These are phyloP conservation scores for Prunella himalayana DNA, from an alignment of 2,113 vertebrate species.

Conservation along the genomic window DNA sequence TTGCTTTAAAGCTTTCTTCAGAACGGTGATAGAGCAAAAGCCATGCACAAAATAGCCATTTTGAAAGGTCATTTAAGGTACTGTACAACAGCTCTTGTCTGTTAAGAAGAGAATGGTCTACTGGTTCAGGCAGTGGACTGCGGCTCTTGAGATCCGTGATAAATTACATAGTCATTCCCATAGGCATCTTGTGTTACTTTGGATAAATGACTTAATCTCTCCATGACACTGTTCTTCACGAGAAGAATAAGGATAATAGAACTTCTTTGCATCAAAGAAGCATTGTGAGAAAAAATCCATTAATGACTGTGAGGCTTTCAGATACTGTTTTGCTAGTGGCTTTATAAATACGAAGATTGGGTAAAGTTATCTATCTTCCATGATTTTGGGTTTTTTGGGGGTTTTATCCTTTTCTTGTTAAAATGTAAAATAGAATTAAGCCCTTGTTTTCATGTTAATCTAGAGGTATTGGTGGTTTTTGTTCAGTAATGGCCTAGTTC, in stretches of 20 bases:
- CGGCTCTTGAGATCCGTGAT: slow-evolving; percentile 24
- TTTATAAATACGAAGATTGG: not conserved
- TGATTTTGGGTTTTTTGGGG: not conserved
- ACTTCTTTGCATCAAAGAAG: slow-evolving; percentile 34
- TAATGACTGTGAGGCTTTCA: not conserved
- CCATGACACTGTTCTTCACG: not conserved
- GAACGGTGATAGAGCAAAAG: not conserved
- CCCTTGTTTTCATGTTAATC: not conserved
- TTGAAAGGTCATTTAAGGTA: slow-evolving; percentile 33
- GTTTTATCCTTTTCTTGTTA: not conserved
- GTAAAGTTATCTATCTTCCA: not conserved
- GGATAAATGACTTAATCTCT: slow-evolving; percentile 59
- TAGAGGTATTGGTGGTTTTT: not conserved
- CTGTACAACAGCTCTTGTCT: not conserved
- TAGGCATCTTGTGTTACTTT: slow-evolving; percentile 34
- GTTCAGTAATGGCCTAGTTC: not conserved
- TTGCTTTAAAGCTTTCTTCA: not conserved
- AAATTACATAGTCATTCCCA: slow-evolving; percentile 47
- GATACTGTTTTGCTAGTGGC: not conserved
- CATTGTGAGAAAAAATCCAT: slow-evolving; percentile 28
- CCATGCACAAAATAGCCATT: not conserved
- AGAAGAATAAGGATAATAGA: slow-evolving; percentile 42
- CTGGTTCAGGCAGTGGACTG: not conserved
- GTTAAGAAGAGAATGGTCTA: slow-evolving; percentile 9
- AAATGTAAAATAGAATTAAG: not conserved